phyloP scores from a whole-genome alignment of 2,888 invertebrate genomes.

The Prosopocoilus inquinatus region DNA sequence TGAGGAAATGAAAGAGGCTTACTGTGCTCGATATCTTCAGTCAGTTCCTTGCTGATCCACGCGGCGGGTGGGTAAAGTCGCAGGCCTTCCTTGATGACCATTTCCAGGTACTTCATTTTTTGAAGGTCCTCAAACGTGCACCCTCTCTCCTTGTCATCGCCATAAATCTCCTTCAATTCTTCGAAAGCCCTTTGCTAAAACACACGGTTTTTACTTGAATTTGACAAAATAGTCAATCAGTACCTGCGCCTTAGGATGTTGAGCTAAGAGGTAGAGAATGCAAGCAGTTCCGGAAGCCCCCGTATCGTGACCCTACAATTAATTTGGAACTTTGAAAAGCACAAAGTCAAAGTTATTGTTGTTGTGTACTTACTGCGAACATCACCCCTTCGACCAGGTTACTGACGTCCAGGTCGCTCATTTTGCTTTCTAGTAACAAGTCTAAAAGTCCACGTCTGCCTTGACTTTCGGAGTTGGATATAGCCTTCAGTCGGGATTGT shows the following conservation, averaged over 20 bases:
- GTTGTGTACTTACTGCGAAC: slow-evolving; percentile 59
- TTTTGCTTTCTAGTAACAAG: slow-evolving; percentile 53
- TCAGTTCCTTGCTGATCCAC: slow-evolving; percentile 49
- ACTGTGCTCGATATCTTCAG: slow-evolving; percentile 46
- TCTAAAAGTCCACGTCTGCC: slow-evolving; percentile 65
- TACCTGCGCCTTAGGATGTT: slow-evolving; percentile 48
- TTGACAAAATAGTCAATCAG: background rate
- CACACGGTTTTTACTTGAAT: background rate
- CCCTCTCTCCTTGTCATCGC: slow-evolving; percentile 25
- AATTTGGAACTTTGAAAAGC: background rate
- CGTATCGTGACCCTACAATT: slow-evolving; percentile 51
- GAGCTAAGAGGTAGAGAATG: slow-evolving; percentile 49
- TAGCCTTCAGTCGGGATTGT: slow-evolving; percentile 47
- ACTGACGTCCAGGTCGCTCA: slow-evolving; percentile 60
- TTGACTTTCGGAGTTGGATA: slow-evolving; percentile 25
- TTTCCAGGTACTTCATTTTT: slow-evolving; percentile 56
- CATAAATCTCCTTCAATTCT: slow-evolving; percentile 45
- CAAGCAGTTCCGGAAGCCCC: slow-evolving; percentile 51
- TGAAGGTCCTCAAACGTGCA: slow-evolving; percentile 46
- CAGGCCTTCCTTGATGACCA: slow-evolving; percentile 55
- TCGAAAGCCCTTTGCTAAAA: slow-evolving; percentile 44
- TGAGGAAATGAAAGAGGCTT: slow-evolving; percentile 6
- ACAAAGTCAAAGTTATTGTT: background rate
- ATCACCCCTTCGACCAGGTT: slow-evolving; percentile 74
- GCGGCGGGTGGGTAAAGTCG: slow-evolving; percentile 56